phyloP scores from a whole-genome alignment of 2,113 vertebrate species.

The Elanus axillaris region DNA sequence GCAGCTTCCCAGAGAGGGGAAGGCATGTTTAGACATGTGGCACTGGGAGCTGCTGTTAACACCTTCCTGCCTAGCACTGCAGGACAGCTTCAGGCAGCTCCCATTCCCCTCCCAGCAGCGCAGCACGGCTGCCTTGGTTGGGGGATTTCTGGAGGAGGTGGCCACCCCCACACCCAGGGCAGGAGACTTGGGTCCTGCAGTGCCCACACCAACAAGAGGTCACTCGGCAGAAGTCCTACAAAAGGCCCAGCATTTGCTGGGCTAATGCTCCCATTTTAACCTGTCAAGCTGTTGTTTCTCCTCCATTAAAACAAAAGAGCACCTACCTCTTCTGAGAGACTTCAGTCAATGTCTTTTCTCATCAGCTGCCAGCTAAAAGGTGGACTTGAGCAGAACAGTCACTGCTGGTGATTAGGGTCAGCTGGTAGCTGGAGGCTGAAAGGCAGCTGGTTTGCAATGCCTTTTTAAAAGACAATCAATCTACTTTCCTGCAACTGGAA shows the following conservation, averaged over 20 bases:
- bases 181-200: not conserved
- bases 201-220: not conserved
- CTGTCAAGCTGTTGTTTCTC: not conserved
- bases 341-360: not conserved
- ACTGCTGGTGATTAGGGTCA: not conserved
- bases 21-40: not conserved
- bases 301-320: not conserved
- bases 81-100: not conserved
- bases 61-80: not conserved
- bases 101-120: rapidly evolving
- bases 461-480: not conserved
- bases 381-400: not conserved
- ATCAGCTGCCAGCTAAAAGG: not conserved
- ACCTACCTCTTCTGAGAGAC: not conserved
- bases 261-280: not conserved
- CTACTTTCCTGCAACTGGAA: not conserved
- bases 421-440: not conserved
- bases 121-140: rapidly evolving
- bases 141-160: not conserved
- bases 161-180: rapidly evolving
- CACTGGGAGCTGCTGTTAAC: not conserved
- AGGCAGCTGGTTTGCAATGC: not conserved
- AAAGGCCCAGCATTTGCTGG: not conserved
- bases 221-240: not conserved
- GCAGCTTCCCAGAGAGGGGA: not conserved